Evolutionary conservation across 2,888 invertebrate species (phyloP), one percentile per base, ranked within the genome.

Genomic region (Tenthredo distinguenda): DNA sequence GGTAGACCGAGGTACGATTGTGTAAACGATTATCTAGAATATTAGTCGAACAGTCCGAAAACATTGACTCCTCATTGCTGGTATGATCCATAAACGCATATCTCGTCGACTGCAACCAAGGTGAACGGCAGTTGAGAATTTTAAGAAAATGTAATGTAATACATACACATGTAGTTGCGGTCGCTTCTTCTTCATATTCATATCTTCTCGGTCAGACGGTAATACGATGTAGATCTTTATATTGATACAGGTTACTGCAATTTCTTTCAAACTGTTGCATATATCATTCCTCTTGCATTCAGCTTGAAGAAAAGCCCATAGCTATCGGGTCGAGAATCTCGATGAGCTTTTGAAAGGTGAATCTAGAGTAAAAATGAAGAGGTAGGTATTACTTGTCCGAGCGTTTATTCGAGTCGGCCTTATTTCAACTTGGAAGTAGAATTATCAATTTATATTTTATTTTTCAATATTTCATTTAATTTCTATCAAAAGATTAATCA

Each of bases 1-100:
- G 68, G 91, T 94, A 6, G 88, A 91, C 79, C 87, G 88, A 90
- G 93, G 93, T 93, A 90, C 71, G 34, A 68, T n/a, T 74, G 15
- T 72, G 26, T 87, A 90, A 87, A 76, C 43, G 55, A 86, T 79
- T 85, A 72, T 88, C 85, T 88, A 90, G 89, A 89, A 87, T 84
- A 79, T 77, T 37, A 76, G 74, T 88, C 50, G 50, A 50, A 86
- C 34, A 37, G 34, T 37, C 34, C 18, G 15, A 5, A 15, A 7
- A 58, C 7, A 9, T 0, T 21, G n/a, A 62, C 26, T 62, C 26
- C 2, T 10, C 10, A 62, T 62, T 26, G 26, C 12, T 26, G 26
- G 26, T 62, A 31, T 21, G 21, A n/a, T 12, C 26, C 10, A 34
- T 34, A 31, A 31, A 34, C 34, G 34, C 7, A 68, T 68, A 68